Base-by-base conservation (phyloP, 2,113 vertebrate genomes). In the Empidonax traillii region DNA sequence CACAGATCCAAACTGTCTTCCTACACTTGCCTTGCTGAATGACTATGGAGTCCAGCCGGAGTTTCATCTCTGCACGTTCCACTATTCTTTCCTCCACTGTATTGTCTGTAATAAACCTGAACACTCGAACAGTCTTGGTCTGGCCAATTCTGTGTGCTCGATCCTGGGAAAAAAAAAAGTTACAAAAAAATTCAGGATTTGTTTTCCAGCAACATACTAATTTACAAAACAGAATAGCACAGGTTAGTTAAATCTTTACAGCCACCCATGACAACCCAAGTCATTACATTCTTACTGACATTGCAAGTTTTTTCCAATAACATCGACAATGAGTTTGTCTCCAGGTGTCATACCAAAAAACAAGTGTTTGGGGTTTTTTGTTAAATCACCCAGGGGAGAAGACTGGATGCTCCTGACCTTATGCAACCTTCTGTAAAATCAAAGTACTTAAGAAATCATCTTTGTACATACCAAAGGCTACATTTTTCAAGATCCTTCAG, bases 61-160 rank as follows among this genome's bases (percentile, higher is more conserved):
- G 99, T 35, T 99, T 99, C 99, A 99, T 99, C 96, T 99, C 99
- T 0, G 99, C 99, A 44, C 99, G 98, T 91, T 99, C 99, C 94
- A 99, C 99, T 58, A 99, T 99, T 94, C 99, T 98, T 80, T 99
- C 99, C 97, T 99, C 99, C 75, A 99, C 99, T 0, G 99, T 99
- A 44, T 99, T 99, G 85, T 99, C 99, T 3, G 99, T 99, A 92
- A 99, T 99, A 80, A 99, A 99, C n/a, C 99, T 98, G 91, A 99
- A 99, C 49, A 99, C 99, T 10, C 99, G 97, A 3, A 99, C 99
- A 10, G 99, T 99, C 97, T 99, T 99, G 90, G 99, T 99, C 79
- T 99, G 99, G 47, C 99, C 99, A 93, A 99, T 99, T 91, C 99
- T 99, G 97, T 99, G 99, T 3, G 99, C 99, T 87, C 99, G 99